Evolutionary conservation across 1,140 invertebrate genomes (phyloP).

Genomic region (Lepidostoma basale): DNA sequence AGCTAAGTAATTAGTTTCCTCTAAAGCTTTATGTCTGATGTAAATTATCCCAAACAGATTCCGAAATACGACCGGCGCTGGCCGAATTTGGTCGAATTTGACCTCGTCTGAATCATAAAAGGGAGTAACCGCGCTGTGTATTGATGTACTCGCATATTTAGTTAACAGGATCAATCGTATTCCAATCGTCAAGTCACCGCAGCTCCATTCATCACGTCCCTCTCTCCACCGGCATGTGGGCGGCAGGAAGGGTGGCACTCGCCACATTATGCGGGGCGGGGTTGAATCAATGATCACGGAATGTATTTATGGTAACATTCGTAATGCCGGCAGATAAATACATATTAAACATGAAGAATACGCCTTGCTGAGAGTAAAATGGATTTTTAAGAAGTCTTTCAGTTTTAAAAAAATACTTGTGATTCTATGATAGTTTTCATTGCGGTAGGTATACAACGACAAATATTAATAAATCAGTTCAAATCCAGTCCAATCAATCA

Average conservation of each 20-base stretch:
- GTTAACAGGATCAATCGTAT: conserved; percentile 6
- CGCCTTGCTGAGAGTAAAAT: neutral
- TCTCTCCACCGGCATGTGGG: neutral
- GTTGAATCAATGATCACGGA: neutral
- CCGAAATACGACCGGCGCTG: too few relatives aligned
- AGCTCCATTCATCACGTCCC: neutral
- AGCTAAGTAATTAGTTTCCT: too few relatives aligned
- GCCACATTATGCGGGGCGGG: neutral
- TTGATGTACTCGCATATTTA: conserved; percentile 8
- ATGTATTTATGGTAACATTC: neutral
- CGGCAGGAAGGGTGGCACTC: neutral
- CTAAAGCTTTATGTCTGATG: too few relatives aligned
- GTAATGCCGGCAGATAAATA: neutral
- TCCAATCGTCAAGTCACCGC: conserved; percentile 12
- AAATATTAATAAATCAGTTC: too few relatives aligned
- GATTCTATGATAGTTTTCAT: too few relatives aligned
- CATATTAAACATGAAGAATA: neutral
- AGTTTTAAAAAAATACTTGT: too few relatives aligned
- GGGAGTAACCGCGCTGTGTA: too few relatives aligned
- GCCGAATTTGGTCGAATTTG: too few relatives aligned
- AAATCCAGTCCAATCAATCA: too few relatives aligned
- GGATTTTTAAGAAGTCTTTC: neutral
- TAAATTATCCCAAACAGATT: too few relatives aligned
- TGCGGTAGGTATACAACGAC: too few relatives aligned
- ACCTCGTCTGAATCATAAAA: too few relatives aligned